Evolutionary conservation across 2,797 vertebrate species (phyloP).

Genomic region (Siniperca undulata): DNA sequence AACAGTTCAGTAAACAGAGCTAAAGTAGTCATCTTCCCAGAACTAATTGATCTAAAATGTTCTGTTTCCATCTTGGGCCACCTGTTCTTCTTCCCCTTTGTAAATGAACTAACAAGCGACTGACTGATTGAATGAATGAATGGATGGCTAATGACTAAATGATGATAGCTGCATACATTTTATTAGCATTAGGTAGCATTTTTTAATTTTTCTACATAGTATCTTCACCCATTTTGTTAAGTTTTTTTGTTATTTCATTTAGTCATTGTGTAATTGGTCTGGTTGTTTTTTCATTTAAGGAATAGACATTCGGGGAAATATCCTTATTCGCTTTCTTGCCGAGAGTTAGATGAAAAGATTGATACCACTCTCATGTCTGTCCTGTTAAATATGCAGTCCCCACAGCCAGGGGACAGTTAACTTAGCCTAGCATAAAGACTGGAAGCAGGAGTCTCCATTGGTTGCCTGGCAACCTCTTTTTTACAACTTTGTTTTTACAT

Average conservation of each 20-base stretch:
- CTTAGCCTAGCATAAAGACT: background rate
- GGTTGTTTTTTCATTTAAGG: background rate
- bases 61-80: slow-evolving; percentile 52
- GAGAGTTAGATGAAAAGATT: background rate
- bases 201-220: background rate
- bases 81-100: slow-evolving; percentile 46
- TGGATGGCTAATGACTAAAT: slow-evolving; percentile 2
- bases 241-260: background rate
- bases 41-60: slow-evolving; percentile 56
- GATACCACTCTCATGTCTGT: background rate
- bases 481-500: background rate
- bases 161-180: background rate
- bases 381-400: background rate
- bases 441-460: background rate
- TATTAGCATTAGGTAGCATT: slow-evolving; percentile 1
- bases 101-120: slow-evolving; percentile 9
- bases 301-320: background rate
- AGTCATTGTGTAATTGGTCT: background rate
- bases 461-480: no score
- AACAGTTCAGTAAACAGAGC: slow-evolving; percentile 55
- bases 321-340: background rate
- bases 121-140: slow-evolving; percentile 17
- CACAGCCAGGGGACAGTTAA: background rate
- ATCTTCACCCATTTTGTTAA: background rate
- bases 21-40: slow-evolving; percentile 44